Evolutionary conservation across 2,888 invertebrate species (phyloP), one percentile per base, ranked within the genome.

Genomic region (Strigamia maritima): DNA sequence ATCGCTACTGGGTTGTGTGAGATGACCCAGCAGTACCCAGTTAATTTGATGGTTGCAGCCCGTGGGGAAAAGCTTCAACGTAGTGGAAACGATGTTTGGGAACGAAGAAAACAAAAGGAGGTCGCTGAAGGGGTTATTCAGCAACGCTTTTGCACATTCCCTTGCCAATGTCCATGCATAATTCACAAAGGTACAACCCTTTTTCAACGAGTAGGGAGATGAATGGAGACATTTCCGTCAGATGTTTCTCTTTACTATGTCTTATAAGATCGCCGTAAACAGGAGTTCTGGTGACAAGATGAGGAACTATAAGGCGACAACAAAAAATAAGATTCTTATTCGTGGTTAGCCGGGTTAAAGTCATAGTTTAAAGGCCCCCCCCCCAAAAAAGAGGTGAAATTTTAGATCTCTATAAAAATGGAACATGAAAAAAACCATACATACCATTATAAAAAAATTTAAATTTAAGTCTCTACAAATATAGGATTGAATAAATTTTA

Each of bases 181-280:
- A 65, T 65, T 65, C 65, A 65, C 10, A 26, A 65, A 65, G 65
- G 65, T 65, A 26, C 49, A 49, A 65, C 65, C 65, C 24, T 65
- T 65, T 65, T 65, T 26, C 24, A 65, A 65, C 65, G 8, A 16
- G 26, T 49, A 19, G 65, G 2, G 12, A 8, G 65, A 65, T 14
- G 65, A 65, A 49, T 65, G 16, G 65, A 65, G 26, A 65, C 65
- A 65, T 65, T 65, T 65, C 65, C 65, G 26, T 16, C 60, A 60
- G 19, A 60, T 65, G 65, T 28, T 65, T 65, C 26, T 24, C 28
- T 49, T 49, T 49, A 14, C 14, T 14, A 2, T 49, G 49, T 49
- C 49, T 14, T 49, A 19, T 49, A 16, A n/a, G 49, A 49, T 49
- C n/a, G 49, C 49, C 16, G n/a, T 49, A 44, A 44, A 65, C 22